Evolutionary conservation across 2,797 vertebrate species (phyloP).

Genomic region (Gambusia yucatana): DNA sequence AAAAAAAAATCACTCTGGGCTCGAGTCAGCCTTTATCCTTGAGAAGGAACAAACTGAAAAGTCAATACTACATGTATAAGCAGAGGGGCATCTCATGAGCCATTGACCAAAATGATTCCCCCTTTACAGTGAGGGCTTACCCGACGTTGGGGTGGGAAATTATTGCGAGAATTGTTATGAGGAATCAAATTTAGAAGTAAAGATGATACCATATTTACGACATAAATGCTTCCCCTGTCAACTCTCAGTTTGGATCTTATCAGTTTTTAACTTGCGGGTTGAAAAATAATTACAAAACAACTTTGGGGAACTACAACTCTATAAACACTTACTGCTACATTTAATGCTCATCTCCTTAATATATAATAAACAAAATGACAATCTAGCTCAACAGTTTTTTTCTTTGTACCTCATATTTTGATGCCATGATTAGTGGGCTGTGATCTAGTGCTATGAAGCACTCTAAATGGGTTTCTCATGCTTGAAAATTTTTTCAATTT

Average conservation of each 20-base stretch:
- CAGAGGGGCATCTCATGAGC: conserved; percentile 17
- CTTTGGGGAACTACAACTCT: not conserved
- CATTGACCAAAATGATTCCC: conserved; percentile 14
- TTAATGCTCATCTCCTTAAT: conserved; percentile 8
- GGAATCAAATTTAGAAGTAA: not conserved
- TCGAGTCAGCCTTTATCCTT: conserved; percentile 17
- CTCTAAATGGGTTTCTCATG: conserved; percentile 25
- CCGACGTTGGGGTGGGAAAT: not conserved
- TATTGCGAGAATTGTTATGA: not conserved
- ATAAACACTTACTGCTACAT: not conserved
- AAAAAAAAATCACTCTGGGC: conserved; percentile 38
- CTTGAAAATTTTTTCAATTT: conserved; percentile 4
- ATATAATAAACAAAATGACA: conserved; percentile 15
- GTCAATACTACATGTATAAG: conserved; percentile 4
- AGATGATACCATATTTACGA: not conserved
- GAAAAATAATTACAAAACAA: not conserved
- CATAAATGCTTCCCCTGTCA: not conserved
- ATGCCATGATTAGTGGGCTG: conserved; percentile 9
- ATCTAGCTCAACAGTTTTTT: not conserved
- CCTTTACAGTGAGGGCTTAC: not conserved
- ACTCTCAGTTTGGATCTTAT: not conserved
- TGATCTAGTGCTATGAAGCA: conserved; percentile 20
- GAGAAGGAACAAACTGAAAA: conserved; percentile 17
- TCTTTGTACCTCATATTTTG: conserved; percentile 20
- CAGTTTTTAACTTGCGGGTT: not conserved